Percentiles rank a stretch among this genome's conserved stretches.
These are phyloP conservation scores for Ips typographus DNA, from an alignment of 1,140 invertebrate species.

Conservation along the genomic window DNA sequence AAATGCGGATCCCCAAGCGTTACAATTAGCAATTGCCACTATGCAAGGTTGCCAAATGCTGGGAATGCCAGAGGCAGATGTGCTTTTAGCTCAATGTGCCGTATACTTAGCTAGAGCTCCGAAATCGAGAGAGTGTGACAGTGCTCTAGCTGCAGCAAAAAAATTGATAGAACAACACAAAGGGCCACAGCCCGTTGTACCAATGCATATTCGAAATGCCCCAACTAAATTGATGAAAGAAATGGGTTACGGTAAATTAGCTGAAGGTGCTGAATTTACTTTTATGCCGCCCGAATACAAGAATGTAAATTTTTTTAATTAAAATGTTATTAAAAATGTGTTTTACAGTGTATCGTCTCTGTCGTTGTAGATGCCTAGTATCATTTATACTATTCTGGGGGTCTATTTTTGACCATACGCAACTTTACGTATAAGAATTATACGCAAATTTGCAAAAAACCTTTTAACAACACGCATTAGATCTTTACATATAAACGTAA, in stretches of 20 bases:
- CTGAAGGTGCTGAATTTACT: conserved; percentile 58
- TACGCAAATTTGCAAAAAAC: no score
- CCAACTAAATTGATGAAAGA: conserved; percentile 77
- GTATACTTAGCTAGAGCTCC: conserved; percentile 74
- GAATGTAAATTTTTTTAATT: conserved; percentile 62
- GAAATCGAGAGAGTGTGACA: conserved; percentile 72
- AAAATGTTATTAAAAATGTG: no score
- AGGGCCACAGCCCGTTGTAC: conserved; percentile 72
- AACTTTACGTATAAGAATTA: no score
- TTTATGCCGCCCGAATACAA: conserved; percentile 73
- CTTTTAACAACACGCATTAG: no score
- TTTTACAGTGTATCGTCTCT: no score
- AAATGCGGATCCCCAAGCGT: conserved; percentile 58
- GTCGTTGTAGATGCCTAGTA: no score
- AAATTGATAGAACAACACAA: conserved; percentile 59
- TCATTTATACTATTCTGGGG: no score
- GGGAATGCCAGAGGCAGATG: conserved; percentile 80
- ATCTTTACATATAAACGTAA: no score
- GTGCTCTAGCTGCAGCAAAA: conserved; percentile 66
- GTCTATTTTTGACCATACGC: no score
- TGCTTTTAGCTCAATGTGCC: conserved; percentile 74
- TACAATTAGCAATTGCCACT: conserved; percentile 67
- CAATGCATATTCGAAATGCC: conserved; percentile 76
- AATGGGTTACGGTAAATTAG: conserved; percentile 69
- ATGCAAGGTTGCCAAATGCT: conserved; percentile 79